phyloP scores from a whole-genome alignment of 2,888 invertebrate genomes.

The Rhingia campestris region DNA sequence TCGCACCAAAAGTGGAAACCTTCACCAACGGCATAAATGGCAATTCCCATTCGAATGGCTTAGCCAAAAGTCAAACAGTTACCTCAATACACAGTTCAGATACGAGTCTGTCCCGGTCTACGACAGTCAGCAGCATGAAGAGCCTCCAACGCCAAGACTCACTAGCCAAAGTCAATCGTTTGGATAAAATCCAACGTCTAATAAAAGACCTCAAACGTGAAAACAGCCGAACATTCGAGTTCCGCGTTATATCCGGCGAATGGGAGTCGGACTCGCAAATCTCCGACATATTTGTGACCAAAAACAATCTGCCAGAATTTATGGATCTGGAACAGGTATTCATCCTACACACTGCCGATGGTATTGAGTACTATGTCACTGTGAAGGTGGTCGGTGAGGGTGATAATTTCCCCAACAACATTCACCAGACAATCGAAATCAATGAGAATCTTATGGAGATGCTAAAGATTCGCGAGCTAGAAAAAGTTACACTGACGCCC shows the following conservation, averaged over 20 bases:
- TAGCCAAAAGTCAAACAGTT: constrained; percentile 73
- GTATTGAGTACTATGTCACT: constrained; percentile 80
- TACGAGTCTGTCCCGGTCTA: constrained; percentile 77
- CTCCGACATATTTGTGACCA: constrained; percentile 81
- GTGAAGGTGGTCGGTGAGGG: constrained; percentile 77
- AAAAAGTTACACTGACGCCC: constrained; percentile 80
- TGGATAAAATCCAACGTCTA: constrained; percentile 80
- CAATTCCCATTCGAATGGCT: constrained; percentile 61
- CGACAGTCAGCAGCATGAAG: constrained; percentile 78
- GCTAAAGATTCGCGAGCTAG: constrained; percentile 80
- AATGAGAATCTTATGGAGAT: constrained; percentile 81
- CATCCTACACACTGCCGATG: constrained; percentile 78
- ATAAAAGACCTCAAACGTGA: constrained; percentile 80
- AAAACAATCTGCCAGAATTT: constrained; percentile 80
- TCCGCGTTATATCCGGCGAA: constrained; percentile 80
- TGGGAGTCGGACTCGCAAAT: constrained; percentile 80
- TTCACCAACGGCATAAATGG: constrained; percentile 76
- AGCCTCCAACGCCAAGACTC: constrained; percentile 75
- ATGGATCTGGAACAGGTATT: constrained; percentile 81
- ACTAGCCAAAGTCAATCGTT: constrained; percentile 76
- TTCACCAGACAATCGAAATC: constrained; percentile 81
- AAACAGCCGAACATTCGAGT: constrained; percentile 79
- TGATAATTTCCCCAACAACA: constrained; percentile 78
- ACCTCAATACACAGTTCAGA: constrained; percentile 65
- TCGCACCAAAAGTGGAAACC: constrained; percentile 81